Evolutionary conservation across 2,797 vertebrate species (phyloP).

Genomic region (Scolopax rusticola): DNA sequence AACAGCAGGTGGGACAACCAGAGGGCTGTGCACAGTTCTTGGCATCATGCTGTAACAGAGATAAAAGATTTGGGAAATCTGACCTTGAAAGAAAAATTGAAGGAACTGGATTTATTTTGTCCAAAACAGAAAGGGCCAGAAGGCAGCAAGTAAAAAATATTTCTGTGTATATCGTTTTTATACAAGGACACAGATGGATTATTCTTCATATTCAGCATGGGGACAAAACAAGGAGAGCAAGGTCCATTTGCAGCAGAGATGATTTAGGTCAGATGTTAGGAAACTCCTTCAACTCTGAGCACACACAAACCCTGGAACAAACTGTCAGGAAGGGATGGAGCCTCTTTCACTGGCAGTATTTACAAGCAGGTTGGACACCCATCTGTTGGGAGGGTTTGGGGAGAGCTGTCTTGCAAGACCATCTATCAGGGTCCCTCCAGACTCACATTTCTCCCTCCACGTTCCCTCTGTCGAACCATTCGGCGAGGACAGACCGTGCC

Average conservation of each 20-base stretch:
- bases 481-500: slow-evolving; percentile 31
- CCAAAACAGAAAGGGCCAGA: background rate
- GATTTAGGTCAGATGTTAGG: slow-evolving; percentile 51
- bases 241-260: background rate
- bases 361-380: slow-evolving; percentile 62
- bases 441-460: background rate
- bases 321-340: background rate
- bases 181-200: background rate
- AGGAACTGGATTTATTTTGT: background rate
- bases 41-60: background rate
- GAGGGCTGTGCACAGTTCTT: accelerated
- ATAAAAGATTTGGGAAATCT: background rate
- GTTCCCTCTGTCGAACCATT: background rate
- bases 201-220: background rate
- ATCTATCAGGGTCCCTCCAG: slow-evolving; percentile 50
- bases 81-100: slow-evolving; percentile 19
- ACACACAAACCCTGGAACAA: slow-evolving; percentile 14
- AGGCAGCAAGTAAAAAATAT: background rate
- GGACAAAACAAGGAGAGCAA: background rate
- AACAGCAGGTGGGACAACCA: background rate
- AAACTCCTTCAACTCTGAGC: slow-evolving; percentile 29
- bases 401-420: slow-evolving; percentile 35
- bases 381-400: slow-evolving; percentile 53
- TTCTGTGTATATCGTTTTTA: background rate
- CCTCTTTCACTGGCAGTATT: slow-evolving; percentile 53